Evolutionary conservation across 1,140 invertebrate species (phyloP), one percentile per base, ranked within the genome.

Genomic region (Drosophila persimilis): DNA sequence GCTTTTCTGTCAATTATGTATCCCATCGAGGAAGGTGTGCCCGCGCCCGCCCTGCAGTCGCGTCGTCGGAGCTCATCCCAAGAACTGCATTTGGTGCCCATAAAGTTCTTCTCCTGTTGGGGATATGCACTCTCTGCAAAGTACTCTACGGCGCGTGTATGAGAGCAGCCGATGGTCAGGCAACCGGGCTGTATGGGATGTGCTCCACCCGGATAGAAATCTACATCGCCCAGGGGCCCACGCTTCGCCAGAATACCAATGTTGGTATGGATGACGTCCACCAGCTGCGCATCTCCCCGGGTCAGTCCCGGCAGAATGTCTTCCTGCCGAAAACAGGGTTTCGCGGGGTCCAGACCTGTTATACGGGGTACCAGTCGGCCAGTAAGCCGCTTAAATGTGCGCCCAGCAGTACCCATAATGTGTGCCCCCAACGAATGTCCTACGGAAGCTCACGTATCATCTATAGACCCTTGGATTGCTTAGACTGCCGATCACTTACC

Each of bases 251-350:
- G 93, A 43, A 94, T 93, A 0, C 95, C 95, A 4, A 93, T 94
- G 79, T 95, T 95, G 0, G 95, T 96, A 74, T 96, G 96, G 67
- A 97, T 94, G 0, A 95, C 93, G 75, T 96, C 95, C 0, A 95
- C 93, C 50, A 94, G 93, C 35, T 91, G 85, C 0, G 94, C 94
- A 89, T 94, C 94, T 24, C 70, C 84, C 1, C 72, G 64, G 57
- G 92, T 91, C 2, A 95, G 66, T 7, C 95, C 92, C 8, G 94
- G 92, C 13, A 93, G 11, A 0, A 51, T 31, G 11, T 90, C 67
- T 5, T 79, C 72, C 13, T 92, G 80, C 5, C 84, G 67, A 73
- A 96, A 96, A 47, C 90, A 90, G 0, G 95, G 95, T 13, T 94
- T 93, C 0, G 95, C 95, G 1, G 95, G 95, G 92, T 97, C 95